Base-by-base conservation (phyloP, 2,797 vertebrate species). In the Pipistrellus kuhlii region DNA sequence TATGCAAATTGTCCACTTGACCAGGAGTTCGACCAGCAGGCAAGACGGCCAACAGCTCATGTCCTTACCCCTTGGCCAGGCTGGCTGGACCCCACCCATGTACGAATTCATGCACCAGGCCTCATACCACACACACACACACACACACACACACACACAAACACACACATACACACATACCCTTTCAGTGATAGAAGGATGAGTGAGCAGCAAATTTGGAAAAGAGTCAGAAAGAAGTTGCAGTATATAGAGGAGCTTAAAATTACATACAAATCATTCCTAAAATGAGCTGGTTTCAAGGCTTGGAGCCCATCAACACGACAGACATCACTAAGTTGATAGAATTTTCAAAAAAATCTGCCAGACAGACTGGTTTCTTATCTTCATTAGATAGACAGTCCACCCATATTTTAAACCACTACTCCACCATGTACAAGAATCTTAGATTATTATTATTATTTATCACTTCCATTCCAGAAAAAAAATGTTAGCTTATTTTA, bases 271-370 rank as follows among this genome's bases (percentile, higher is more conserved):
- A 95, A 93, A 94, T 88, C 14, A 91, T 84, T 85, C 81, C 69
- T n/a, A 77, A 53, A 92, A 0, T 89, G 62, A 93, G n/a, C 69
- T 76, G 25, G 35, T 51, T 48, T 96, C 73, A 20, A 84, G 77
- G 35, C 38, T 57, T 88, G 64, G 44, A 73, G 53, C 20, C 9
- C 21, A 86, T 88, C 82, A 90, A 68, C 59, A 95, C 69, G 88
- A 76, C 71, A 93, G 64, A 93, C 46, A 90, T 90, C 17, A 66
- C 13, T 78, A 25, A n/a, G 13, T 88, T 68, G 53, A 90, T 27
- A 78, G 55, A 75, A 27, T 84, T 95, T 78, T 86, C 17, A 27
- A 88, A 88, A 94, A 94, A 92, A 75, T 94, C 66, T 93, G 6
- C 11, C 94, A 85, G 84, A 80, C 32, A 93, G 27, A 88, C 20